phyloP scores from a whole-genome alignment of 2,888 invertebrate genomes.

The Hoplodrina ambigua region DNA sequence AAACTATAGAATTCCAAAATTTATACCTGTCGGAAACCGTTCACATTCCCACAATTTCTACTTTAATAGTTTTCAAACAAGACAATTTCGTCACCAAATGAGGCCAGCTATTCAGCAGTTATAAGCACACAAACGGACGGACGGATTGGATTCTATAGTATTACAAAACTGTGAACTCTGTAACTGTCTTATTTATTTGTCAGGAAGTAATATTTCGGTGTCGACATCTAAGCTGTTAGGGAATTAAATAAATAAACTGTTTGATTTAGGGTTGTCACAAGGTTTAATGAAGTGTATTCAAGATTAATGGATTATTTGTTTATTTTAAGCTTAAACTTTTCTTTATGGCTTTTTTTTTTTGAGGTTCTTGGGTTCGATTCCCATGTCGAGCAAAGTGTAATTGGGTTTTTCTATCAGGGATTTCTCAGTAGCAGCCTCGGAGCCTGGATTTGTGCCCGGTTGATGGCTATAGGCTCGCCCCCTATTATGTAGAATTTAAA shows the following conservation, averaged over 20 bases:
- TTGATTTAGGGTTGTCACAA: conserved; percentile 43
- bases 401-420: too few species aligned
- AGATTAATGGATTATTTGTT: background rate
- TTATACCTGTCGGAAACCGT: conserved; percentile 16
- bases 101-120: conserved; percentile 22
- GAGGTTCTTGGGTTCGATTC: too few species aligned
- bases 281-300: background rate
- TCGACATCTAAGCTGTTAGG: conserved; percentile 72
- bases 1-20: background rate
- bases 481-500: too few species aligned
- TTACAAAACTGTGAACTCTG: conserved; percentile 46
- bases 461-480: too few species aligned
- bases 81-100: conserved; percentile 32
- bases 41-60: conserved; percentile 21
- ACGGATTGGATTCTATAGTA: conserved; percentile 40
- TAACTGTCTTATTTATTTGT: conserved; percentile 48
- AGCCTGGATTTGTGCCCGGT: too few species aligned
- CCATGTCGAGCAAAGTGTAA: too few species aligned
- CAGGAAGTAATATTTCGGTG: conserved; percentile 72
- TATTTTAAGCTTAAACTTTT: background rate
- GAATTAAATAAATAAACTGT: conserved; percentile 72
- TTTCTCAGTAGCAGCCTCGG: too few species aligned
- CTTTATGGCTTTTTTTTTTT: background rate
- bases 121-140: conserved; percentile 25
- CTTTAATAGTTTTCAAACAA: conserved; percentile 13